A percentile compares a stretch with the other conserved stretches of the same genome.
phyloP scores from a whole-genome alignment of 2,888 invertebrate genomes.

The Caenorhabditis doughertyi region DNA sequence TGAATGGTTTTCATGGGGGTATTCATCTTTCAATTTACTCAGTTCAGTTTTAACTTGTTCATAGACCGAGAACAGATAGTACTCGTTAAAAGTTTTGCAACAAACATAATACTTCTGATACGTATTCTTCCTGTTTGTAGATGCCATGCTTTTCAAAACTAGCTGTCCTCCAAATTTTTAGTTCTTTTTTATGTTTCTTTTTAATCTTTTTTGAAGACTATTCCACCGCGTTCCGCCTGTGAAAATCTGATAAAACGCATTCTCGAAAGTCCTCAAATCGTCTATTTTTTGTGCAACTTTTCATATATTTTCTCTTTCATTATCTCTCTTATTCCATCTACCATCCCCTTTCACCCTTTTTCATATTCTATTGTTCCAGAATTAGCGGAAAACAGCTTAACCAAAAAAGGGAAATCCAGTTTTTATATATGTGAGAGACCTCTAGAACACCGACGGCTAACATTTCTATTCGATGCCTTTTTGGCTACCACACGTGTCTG shows the following conservation, averaged over 20 bases:
- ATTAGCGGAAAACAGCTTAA: conserved; percentile 54
- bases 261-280: conserved; percentile 18
- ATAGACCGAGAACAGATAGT: too few relatives aligned
- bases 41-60: not conserved
- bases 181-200: not conserved
- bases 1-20: not conserved
- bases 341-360: conserved; percentile 1
- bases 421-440: conserved; percentile 32
- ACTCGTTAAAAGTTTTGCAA: too few relatives aligned
- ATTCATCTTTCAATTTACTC: not conserved
- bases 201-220: not conserved
- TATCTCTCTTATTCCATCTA: conserved; percentile 8
- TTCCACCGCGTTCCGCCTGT: not conserved
- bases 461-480: conserved; percentile 8
- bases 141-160: too few relatives aligned
- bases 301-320: conserved; percentile 10
- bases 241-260: conserved; percentile 16
- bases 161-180: too few relatives aligned
- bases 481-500: conserved; percentile 37
- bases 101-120: not conserved
- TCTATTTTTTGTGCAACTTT: conserved; percentile 43
- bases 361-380: conserved; percentile 47
- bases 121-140: not conserved
- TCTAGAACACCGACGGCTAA: not conserved
- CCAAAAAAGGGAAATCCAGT: conserved; percentile 57